phyloP scores from a whole-genome alignment of 2,113 vertebrate species.

The Theristicus caerulescens region DNA sequence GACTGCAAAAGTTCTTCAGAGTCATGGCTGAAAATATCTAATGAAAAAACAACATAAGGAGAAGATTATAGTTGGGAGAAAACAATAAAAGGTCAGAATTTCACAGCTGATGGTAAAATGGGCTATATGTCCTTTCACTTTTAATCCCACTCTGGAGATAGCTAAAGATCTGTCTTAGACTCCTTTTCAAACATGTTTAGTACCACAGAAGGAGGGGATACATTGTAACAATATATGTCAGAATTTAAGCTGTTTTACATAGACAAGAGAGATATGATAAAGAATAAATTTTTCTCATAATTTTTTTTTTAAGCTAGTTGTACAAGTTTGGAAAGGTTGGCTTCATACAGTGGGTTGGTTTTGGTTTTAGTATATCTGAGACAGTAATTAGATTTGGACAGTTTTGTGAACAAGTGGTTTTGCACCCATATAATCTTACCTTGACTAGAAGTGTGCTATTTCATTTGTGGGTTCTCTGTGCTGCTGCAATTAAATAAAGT shows the following conservation, averaged over 20 bases:
- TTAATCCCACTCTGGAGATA: neutral
- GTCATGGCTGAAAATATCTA: neutral
- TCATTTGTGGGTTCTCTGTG: neutral
- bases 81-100: neutral
- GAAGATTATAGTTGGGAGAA: neutral
- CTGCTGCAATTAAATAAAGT: neutral
- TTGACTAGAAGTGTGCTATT: neutral
- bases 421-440: neutral
- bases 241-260: neutral
- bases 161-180: neutral
- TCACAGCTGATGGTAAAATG: neutral
- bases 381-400: neutral
- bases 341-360: neutral
- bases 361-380: neutral
- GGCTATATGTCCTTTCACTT: neutral
- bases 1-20: neutral
- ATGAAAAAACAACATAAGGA: neutral
- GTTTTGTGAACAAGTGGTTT: slow-evolving; percentile 28
- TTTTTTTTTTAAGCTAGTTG: slow-evolving; percentile 17
- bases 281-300: slow-evolving; percentile 20
- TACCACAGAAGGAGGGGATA: neutral
- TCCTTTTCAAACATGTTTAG: neutral
- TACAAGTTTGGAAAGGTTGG: slow-evolving; percentile 35
- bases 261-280: neutral
- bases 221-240: neutral